Percentiles rank a stretch among this genome's conserved stretches.
Conservation (phyloP, 2,113 vertebrate genomes). For the Pelvicachromis taeniatus region DNA sequence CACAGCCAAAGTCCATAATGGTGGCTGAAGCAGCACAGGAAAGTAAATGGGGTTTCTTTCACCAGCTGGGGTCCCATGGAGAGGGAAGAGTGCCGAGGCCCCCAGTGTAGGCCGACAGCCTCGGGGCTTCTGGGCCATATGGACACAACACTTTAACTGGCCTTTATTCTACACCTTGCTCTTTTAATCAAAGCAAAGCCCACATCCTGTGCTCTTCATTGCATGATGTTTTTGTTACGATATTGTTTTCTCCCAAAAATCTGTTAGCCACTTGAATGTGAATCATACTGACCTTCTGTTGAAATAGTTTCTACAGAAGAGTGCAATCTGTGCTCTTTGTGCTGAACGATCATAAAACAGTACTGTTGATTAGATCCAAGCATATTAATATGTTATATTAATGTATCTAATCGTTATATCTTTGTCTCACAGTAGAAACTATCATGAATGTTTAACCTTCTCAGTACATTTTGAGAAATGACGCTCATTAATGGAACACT, state of each 20-base stretch:
- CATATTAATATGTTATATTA: slow-evolving; percentile 55
- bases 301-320: slow-evolving; percentile 10
- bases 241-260: slow-evolving; percentile 55
- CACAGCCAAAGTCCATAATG: slow-evolving; percentile 98
- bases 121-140: slow-evolving; percentile 91
- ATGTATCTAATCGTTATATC: not conserved
- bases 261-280: slow-evolving; percentile 27
- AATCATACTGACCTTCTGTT: slow-evolving; percentile 15
- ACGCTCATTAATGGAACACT: slow-evolving; percentile 39
- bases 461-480: slow-evolving; percentile 40
- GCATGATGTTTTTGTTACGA: slow-evolving; percentile 44
- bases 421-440: slow-evolving; percentile 33
- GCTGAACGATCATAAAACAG: slow-evolving; percentile 26
- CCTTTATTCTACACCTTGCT: slow-evolving; percentile 78
- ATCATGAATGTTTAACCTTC: slow-evolving; percentile 28
- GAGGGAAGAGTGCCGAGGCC: slow-evolving; percentile 84
- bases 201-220: slow-evolving; percentile 58
- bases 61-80: slow-evolving; percentile 97
- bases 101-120: slow-evolving; percentile 84
- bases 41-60: slow-evolving; percentile 94
- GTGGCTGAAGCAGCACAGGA: slow-evolving; percentile 85
- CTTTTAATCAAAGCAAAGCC: slow-evolving; percentile 81
- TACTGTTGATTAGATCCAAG: slow-evolving; percentile 29
- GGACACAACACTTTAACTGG: slow-evolving; percentile 80
- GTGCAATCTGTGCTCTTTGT: slow-evolving; percentile 26